Percentiles rank a stretch among this genome's conserved stretches.
Evolutionary conservation across 2,113 vertebrate species (phyloP).

Genomic region (Nannospalax galili): DNA sequence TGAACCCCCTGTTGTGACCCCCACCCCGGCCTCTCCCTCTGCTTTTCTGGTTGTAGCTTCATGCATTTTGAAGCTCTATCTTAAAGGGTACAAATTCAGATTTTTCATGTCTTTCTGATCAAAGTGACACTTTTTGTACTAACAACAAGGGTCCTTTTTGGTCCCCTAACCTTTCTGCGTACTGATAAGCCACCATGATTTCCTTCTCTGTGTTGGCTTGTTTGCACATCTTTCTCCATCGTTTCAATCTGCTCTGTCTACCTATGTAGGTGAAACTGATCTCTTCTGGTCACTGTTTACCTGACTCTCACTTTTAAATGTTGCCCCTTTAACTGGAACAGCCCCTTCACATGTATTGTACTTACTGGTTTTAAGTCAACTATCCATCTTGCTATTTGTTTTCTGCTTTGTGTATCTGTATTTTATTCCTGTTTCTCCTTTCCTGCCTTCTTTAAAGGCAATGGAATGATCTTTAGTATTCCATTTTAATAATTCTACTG

Average conservation of each 20-base stretch:
- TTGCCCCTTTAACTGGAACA: neutral
- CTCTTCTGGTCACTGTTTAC: neutral
- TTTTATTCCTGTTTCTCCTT: too few relatives aligned
- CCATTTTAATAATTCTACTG: too few relatives aligned
- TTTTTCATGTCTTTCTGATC: neutral
- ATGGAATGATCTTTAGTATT: too few relatives aligned
- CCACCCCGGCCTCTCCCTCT: neutral
- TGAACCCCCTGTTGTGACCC: neutral
- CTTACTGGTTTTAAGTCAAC: too few relatives aligned
- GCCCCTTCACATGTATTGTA: neutral
- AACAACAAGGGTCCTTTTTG: neutral
- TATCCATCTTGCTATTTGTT: too few relatives aligned
- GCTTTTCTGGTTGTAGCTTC: neutral
- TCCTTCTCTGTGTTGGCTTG: neutral
- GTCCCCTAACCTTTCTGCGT: neutral
- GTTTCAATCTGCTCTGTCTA: slow-evolving; percentile 32
- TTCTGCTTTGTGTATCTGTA: too few relatives aligned
- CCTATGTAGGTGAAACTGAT: neutral
- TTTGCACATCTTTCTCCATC: neutral
- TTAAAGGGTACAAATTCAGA: neutral
- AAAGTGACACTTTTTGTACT: too few relatives aligned
- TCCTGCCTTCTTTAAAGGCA: too few relatives aligned
- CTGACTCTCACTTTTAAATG: neutral
- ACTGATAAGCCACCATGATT: neutral
- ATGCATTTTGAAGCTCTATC: neutral